phyloP scores from a whole-genome alignment of 2,113 vertebrate species.

The Planiliza haematocheilus region DNA sequence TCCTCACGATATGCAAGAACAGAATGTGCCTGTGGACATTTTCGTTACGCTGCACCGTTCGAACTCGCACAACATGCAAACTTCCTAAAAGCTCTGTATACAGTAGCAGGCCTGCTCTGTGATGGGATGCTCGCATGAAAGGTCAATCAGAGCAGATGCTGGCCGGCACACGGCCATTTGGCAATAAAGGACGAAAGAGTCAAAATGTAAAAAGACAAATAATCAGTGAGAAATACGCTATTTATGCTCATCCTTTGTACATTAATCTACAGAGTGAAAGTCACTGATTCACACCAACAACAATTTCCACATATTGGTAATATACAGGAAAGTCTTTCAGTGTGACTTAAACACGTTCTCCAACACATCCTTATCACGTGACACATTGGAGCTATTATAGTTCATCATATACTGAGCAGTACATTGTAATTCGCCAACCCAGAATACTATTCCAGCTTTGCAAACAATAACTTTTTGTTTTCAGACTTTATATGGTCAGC shows the following conservation, averaged over 20 bases:
- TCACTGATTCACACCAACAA: constrained; percentile 63
- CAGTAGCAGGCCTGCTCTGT: constrained; percentile 46
- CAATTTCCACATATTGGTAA: constrained; percentile 51
- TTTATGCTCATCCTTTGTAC: constrained; percentile 47
- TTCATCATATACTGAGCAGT: constrained; percentile 1
- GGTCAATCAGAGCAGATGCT: constrained; percentile 64
- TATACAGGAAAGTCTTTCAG: constrained; percentile 50
- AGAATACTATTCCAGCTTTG: constrained; percentile 10
- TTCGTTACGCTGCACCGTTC: constrained; percentile 54
- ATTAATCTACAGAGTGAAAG: constrained; percentile 37
- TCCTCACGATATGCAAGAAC: constrained; percentile 67
- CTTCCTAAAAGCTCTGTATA: constrained; percentile 57
- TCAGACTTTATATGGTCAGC: constrained; percentile 35
- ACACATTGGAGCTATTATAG: constrained; percentile 8
- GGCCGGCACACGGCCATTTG: constrained; percentile 49
- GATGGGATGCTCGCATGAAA: constrained; percentile 64
- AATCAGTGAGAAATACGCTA: constrained; percentile 45
- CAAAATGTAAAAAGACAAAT: constrained; percentile 56
- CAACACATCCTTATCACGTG: constrained; percentile 9
- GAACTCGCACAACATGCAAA: constrained; percentile 71
- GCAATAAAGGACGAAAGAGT: constrained; percentile 50
- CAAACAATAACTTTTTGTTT: constrained; percentile 2
- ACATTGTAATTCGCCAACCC: constrained; percentile 7
- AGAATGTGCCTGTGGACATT: constrained; percentile 73
- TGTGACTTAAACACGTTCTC: constrained; percentile 29